Evolutionary conservation across 2,888 invertebrate species (phyloP), one percentile per base, ranked within the genome.

Genomic region (Leptogaster cylindrica): DNA sequence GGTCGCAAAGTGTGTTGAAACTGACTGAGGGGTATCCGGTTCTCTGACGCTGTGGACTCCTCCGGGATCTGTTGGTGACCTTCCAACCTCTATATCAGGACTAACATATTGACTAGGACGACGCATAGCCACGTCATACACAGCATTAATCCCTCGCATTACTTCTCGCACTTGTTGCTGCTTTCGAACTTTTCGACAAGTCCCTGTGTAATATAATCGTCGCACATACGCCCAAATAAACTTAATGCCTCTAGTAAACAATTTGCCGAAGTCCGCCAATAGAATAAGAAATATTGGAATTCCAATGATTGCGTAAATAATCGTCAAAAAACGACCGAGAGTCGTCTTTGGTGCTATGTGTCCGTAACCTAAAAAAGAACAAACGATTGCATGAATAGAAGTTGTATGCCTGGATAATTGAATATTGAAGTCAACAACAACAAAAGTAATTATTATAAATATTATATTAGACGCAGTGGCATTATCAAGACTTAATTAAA

Each of bases 201-300:
- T 91, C 69, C 94, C 91, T 0, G 93, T 94, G 77, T 92, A 93
- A 79, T 93, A 93, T 2, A 93, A 82, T 68, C 93, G 84, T 61
- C 93, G 82, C 10, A 93, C 92, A 76, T 88, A 93, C 0, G 92
- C 89, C 93, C 95, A 95, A 20, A 94, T 82, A 79, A 92, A 93
- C 81, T 97, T 97, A 71, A 97, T 91, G 70, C 88, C 87, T 71
- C 94, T 85, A 0, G 96, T 97, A 77, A 98, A 92, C 7, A 94
- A 84, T 83, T 95, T 96, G 72, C 97, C 97, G 77, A 97, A 92
- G 83, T 97, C 96, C 36, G 96, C 95, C 72, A 99, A 81, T 12
- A 97, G 89, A 66, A 98, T 93, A 73, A 98, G 84, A 81, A 98
- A 96, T 75, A 98, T 85, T 0, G 98, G 98, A 75, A 98, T 97